Conservation (phyloP, 2,797 vertebrate genomes). For the Sparus aurata region DNA sequence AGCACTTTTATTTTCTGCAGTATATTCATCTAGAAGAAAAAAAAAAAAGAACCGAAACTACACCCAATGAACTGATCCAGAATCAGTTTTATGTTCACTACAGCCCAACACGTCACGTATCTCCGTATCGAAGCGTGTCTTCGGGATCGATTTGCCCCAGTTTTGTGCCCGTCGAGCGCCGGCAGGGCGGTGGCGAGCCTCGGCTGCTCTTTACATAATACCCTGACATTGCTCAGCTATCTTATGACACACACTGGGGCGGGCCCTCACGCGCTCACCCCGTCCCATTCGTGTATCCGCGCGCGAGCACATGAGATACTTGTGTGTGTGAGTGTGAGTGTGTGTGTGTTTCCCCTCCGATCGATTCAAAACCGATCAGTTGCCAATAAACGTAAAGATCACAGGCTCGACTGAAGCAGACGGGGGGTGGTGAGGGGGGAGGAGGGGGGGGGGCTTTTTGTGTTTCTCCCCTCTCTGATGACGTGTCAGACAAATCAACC, state of each 20-base stretch:
- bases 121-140: not conserved
- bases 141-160: slow-evolving; percentile 48
- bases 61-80: no score
- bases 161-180: slow-evolving; percentile 64
- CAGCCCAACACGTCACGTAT: not conserved
- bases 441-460: slow-evolving; percentile 36
- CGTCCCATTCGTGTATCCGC: slow-evolving; percentile 1
- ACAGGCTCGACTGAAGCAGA: not conserved
- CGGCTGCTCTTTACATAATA: slow-evolving; percentile 87
- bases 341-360: not conserved
- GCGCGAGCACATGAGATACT: not conserved
- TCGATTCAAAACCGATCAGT: not conserved
- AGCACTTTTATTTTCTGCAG: not conserved
- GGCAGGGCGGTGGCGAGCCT: slow-evolving; percentile 87
- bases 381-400: slow-evolving; percentile 30
- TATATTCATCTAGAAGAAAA: fast-evolving
- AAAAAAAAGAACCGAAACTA: no score
- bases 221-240: slow-evolving; percentile 88
- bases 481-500: slow-evolving; percentile 84
- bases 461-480: slow-evolving; percentile 78
- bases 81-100: not conserved
- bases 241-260: slow-evolving; percentile 87
- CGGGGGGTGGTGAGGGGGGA: no score
- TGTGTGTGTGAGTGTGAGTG: not conserved
- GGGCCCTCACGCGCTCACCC: slow-evolving; percentile 60